Evolutionary conservation across 2,797 vertebrate genomes (phyloP).

Genomic region (Falco naumanni): DNA sequence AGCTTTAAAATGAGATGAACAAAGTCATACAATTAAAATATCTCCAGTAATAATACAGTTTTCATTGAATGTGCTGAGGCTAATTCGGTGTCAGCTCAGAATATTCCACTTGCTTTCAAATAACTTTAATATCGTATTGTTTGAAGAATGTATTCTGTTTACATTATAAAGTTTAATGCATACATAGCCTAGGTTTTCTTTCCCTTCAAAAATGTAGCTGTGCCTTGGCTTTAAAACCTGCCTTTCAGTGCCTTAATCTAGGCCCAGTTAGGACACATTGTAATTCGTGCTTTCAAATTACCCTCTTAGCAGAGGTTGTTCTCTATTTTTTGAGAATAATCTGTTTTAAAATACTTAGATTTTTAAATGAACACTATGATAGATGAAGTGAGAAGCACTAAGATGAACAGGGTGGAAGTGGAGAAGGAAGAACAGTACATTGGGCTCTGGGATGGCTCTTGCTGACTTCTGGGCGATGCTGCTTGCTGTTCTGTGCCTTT

Average conservation of each 20-base stretch:
- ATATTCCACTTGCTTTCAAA: neutral
- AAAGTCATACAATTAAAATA: neutral
- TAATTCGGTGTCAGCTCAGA: neutral
- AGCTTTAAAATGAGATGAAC: neutral
- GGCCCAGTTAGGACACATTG: neutral
- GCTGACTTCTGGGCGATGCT: neutral
- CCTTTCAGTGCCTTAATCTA: neutral
- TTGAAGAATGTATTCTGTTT: neutral
- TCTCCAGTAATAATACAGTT: neutral
- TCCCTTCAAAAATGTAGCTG: neutral
- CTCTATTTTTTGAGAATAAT: neutral
- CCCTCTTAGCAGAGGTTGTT: neutral
- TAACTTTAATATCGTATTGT: neutral
- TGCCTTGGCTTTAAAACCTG: neutral
- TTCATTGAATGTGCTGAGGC: neutral
- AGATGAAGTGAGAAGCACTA: neutral
- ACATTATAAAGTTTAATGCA: neutral
- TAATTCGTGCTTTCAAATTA: neutral
- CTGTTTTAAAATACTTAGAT: neutral
- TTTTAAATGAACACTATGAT: neutral
- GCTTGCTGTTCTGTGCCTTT: neutral
- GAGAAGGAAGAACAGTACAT: neutral
- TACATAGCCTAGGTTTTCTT: neutral
- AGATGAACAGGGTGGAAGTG: neutral
- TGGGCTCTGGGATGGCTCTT: neutral